Conservation (phyloP, 2,797 vertebrate species). For the Pseudomugil tenellus region DNA sequence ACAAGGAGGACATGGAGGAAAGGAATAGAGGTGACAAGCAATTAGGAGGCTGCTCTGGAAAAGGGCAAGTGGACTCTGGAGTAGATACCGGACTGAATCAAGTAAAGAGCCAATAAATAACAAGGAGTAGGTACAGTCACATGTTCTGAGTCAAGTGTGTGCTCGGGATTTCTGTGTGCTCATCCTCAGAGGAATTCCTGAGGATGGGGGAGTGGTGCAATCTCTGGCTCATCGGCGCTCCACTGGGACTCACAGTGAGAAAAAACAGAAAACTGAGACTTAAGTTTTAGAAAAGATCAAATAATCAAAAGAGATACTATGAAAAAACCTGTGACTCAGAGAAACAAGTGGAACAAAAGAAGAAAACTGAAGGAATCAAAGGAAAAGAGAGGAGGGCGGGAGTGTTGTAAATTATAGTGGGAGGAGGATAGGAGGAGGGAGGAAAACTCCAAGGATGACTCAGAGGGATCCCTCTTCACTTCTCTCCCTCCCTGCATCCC, state of each 20-base stretch:
- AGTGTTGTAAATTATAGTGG: constrained; percentile 56
- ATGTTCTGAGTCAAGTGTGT: constrained; percentile 45
- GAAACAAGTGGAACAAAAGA: constrained; percentile 30
- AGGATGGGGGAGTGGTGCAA: constrained; percentile 64
- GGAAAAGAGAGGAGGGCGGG: constrained; percentile 22
- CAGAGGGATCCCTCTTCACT: constrained; percentile 71
- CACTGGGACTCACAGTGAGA: constrained; percentile 28
- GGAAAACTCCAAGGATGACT: constrained; percentile 72
- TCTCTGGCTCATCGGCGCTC: constrained; percentile 71
- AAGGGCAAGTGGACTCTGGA: constrained; percentile 40
- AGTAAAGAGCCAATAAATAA: constrained; percentile 50
- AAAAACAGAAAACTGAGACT: constrained; percentile 27
- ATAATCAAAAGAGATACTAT: constrained; percentile 25
- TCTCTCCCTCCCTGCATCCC: constrained; percentile 31
- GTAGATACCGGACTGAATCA: constrained; percentile 41
- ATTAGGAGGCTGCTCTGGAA: constrained; percentile 41
- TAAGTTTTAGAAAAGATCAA: constrained; percentile 8
- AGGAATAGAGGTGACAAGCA: constrained; percentile 21
- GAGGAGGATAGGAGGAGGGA: constrained; percentile 37
- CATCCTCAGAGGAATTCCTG: constrained; percentile 53
- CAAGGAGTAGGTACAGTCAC: constrained; percentile 40
- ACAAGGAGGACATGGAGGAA: constrained; percentile 8
- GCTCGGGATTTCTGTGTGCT: constrained; percentile 44
- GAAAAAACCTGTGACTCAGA: constrained; percentile 57
- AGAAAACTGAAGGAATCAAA: constrained; percentile 3